Evolutionary conservation across 2,888 invertebrate species (phyloP).

Genomic region (Lasioglossum zephyrum): DNA sequence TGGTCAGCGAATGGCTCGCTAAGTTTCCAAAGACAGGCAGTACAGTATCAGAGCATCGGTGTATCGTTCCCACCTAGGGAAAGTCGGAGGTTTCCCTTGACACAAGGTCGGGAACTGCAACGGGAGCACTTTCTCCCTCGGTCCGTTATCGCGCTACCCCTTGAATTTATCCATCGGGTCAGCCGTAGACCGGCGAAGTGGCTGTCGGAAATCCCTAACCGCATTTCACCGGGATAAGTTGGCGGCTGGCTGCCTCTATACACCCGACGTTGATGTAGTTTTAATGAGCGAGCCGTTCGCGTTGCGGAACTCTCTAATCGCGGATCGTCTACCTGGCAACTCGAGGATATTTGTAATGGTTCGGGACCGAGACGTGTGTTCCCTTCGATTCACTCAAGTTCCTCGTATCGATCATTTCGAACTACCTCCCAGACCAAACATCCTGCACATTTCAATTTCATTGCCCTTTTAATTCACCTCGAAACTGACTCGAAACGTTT

Average conservation of each 20-base stretch:
- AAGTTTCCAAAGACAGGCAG: neutral
- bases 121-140: slow-evolving; percentile 42
- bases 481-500: neutral
- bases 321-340: slow-evolving; percentile 48
- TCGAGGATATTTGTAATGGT: neutral
- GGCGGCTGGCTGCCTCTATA: slow-evolving; percentile 44
- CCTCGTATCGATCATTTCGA: neutral
- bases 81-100: slow-evolving; percentile 32
- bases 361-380: neutral
- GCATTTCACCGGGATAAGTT: slow-evolving; percentile 65
- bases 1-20: neutral
- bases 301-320: slow-evolving; percentile 65
- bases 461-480: neutral
- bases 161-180: slow-evolving; percentile 38
- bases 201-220: slow-evolving; percentile 67
- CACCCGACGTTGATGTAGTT: slow-evolving; percentile 70
- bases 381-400: neutral
- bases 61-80: neutral
- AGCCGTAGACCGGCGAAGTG: slow-evolving; percentile 45
- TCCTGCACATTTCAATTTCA: neutral
- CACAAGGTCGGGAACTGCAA: slow-evolving; percentile 36
- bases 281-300: slow-evolving; percentile 64
- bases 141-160: slow-evolving; percentile 36
- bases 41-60: slow-evolving; percentile 1
- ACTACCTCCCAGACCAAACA: neutral